These are phyloP conservation scores for Pseudorasbora parva DNA, from an alignment of 2,113 vertebrate genomes.

Conservation along the genomic window DNA sequence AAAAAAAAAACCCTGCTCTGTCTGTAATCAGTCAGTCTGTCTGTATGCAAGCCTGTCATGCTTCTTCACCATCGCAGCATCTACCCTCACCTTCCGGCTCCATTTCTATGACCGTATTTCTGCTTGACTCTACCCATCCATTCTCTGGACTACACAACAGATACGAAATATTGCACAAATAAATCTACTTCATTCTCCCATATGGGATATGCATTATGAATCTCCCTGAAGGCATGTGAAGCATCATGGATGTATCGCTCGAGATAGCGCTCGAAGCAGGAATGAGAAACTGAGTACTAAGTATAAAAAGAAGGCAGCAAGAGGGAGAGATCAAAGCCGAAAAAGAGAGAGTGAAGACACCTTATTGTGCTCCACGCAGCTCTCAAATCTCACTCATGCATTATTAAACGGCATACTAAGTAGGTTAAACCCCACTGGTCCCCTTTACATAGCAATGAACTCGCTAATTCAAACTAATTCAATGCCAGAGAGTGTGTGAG, in stretches of 20 bases:
- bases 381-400: constrained; percentile 56
- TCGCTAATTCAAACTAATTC: constrained; percentile 48
- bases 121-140: neutral
- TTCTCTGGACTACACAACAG: constrained; percentile 18
- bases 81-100: constrained; percentile 12
- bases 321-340: constrained; percentile 16
- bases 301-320: neutral
- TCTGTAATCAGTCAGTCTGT: neutral
- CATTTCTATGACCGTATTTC: constrained; percentile 25
- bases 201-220: constrained; percentile 45
- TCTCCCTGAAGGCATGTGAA: constrained; percentile 42
- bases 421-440: constrained; percentile 57
- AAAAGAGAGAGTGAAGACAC: constrained; percentile 40
- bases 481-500: constrained; percentile 39
- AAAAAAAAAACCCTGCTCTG: neutral
- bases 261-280: constrained; percentile 1
- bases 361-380: constrained; percentile 47
- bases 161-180: constrained; percentile 42
- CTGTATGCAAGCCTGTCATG: constrained; percentile 14
- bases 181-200: constrained; percentile 43
- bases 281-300: neutral
- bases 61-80: constrained; percentile 35
- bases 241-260: neutral
- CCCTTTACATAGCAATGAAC: constrained; percentile 45
- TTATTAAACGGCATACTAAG: constrained; percentile 55